These are phyloP conservation scores for Tenthredo scrophulariae DNA, from an alignment of 2,888 invertebrate species.

Conservation along the genomic window DNA sequence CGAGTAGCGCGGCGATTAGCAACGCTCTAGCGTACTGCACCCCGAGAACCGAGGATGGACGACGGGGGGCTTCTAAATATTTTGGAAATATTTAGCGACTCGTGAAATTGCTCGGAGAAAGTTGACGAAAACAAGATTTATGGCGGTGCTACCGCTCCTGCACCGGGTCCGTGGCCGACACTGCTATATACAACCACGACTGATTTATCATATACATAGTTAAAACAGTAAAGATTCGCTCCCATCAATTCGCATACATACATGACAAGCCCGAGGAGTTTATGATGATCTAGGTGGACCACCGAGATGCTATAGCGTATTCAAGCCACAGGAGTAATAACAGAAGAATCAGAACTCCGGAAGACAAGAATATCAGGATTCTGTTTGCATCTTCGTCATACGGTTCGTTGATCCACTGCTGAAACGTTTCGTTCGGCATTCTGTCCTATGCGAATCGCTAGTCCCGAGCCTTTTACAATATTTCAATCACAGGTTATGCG, in stretches of 20 bases:
- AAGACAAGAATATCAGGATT: not conserved
- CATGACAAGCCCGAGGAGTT: not conserved
- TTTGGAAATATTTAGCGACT: constrained; percentile 72
- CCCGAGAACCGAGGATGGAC: constrained; percentile 7
- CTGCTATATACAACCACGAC: not conserved
- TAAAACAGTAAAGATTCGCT: not conserved
- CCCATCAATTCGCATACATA: not conserved
- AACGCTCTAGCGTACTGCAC: constrained; percentile 16
- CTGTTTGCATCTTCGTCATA: constrained; percentile 23
- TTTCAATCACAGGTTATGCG: constrained; percentile 16
- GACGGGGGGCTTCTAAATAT: constrained; percentile 69
- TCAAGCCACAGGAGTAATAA: constrained; percentile 15
- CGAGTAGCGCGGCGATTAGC: constrained; percentile 46
- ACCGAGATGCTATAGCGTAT: constrained; percentile 17
- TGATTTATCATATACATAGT: constrained; percentile 21
- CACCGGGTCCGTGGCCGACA: constrained; percentile 8
- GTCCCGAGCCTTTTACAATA: not conserved
- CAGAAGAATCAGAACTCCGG: constrained; percentile 20
- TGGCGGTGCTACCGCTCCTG: constrained; percentile 59
- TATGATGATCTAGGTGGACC: constrained; percentile 15
- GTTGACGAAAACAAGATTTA: constrained; percentile 61
- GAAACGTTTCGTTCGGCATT: constrained; percentile 25
- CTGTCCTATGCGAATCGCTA: not conserved
- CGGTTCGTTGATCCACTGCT: constrained; percentile 29
- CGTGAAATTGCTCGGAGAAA: constrained; percentile 58